phyloP scores from a whole-genome alignment of 2,888 invertebrate species.

The Noctua comes region DNA sequence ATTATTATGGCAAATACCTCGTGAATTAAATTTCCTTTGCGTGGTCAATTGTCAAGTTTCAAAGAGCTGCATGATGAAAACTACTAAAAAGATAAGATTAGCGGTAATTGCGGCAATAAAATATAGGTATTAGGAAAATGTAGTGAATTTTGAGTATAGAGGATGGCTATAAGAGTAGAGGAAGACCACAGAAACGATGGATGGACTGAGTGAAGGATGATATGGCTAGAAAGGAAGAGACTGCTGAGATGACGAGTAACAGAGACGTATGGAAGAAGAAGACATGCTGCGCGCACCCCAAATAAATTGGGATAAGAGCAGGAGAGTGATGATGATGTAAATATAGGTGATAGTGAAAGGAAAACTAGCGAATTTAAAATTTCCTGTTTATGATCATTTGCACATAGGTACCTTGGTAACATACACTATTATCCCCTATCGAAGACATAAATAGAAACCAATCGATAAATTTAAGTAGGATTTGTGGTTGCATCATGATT shows the following conservation, averaged over 20 bases:
- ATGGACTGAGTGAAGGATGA: background rate
- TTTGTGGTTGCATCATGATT: constrained; percentile 2
- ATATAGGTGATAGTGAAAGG: background rate
- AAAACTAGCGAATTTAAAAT: background rate
- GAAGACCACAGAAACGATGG: background rate
- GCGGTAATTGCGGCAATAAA: background rate
- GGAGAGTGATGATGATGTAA: background rate
- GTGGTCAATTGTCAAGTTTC: background rate
- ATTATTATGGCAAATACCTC: background rate
- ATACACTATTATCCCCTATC: background rate
- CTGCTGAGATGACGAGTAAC: background rate
- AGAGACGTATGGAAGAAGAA: background rate
- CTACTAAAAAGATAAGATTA: background rate
- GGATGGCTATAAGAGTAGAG: no score
- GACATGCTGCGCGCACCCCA: background rate
- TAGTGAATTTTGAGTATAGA: no score
- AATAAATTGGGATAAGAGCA: background rate
- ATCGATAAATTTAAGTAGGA: constrained; percentile 2
- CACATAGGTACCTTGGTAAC: background rate
- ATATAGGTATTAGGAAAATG: background rate
- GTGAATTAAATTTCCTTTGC: background rate
- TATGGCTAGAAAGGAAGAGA: background rate
- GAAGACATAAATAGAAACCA: background rate
- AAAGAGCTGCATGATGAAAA: background rate
- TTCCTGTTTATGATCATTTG: background rate